Percentiles rank a stretch among this genome's conserved stretches.
Conservation (phyloP, 2,113 vertebrate species). For the Callithrix jacchus region DNA sequence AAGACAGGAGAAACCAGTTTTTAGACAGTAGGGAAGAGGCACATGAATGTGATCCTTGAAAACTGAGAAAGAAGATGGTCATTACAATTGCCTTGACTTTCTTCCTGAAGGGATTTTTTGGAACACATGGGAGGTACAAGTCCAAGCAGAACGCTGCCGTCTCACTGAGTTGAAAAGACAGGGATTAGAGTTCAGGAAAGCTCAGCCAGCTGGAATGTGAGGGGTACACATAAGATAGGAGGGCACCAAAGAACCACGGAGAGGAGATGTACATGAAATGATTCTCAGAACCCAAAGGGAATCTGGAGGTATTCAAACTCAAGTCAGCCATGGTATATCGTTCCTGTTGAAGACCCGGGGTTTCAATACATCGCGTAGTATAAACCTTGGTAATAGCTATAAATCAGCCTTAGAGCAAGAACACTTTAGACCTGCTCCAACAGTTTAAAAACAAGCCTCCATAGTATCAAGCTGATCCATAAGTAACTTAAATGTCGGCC, state of each 20-base stretch:
- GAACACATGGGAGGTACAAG: neutral
- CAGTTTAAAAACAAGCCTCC: neutral
- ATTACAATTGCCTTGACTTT: neutral
- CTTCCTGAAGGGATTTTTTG: neutral
- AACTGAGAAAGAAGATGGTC: neutral
- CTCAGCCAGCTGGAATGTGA: neutral
- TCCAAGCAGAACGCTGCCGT: neutral
- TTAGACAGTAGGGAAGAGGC: neutral
- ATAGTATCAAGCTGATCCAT: neutral
- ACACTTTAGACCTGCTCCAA: neutral
- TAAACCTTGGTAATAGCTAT: neutral
- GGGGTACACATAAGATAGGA: neutral
- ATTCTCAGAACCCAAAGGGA: neutral
- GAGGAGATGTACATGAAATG: neutral
- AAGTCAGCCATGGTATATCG: neutral
- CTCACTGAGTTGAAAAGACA: neutral
- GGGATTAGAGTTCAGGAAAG: neutral
- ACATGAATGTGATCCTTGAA: neutral
- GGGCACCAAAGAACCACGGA: neutral
- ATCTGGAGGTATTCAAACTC: neutral
- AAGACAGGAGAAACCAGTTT: neutral
- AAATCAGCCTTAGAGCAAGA: neutral
- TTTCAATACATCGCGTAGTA: neutral
- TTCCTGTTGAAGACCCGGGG: neutral
- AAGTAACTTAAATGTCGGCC: neutral